A percentile compares a stretch with the other conserved stretches of the same genome.
Evolutionary conservation across 2,113 vertebrate species (phyloP).

Genomic region (Mesembrinibis cayennensis): DNA sequence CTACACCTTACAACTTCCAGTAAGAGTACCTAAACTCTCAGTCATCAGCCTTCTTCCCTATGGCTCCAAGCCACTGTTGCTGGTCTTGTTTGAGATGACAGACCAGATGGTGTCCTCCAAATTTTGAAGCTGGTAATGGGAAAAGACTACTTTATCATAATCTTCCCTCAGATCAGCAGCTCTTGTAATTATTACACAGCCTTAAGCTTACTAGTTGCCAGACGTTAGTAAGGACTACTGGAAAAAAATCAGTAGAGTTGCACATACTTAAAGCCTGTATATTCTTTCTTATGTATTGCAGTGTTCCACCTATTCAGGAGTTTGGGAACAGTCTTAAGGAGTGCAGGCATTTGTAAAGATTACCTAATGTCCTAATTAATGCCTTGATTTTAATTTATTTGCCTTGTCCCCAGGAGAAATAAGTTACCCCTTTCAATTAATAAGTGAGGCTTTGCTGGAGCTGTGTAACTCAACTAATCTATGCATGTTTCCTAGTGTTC

Average conservation of each 20-base stretch:
- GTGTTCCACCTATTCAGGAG: neutral
- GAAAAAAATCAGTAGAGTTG: neutral
- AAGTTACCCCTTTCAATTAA: neutral
- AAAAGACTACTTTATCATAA: neutral
- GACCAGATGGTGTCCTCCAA: neutral
- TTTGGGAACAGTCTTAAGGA: neutral
- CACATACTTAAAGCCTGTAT: neutral
- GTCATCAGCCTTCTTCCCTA: neutral
- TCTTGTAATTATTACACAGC: neutral
- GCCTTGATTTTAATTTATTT: neutral
- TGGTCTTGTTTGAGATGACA: neutral
- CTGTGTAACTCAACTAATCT: neutral
- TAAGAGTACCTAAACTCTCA: neutral
- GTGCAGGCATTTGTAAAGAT: neutral
- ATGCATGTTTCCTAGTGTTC: neutral
- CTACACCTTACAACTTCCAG: neutral
- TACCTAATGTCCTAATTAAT: neutral
- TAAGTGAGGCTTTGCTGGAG: neutral
- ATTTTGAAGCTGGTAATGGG: accelerated
- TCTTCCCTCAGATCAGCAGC: neutral
- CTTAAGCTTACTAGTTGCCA: neutral
- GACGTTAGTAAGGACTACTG: neutral
- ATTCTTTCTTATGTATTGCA: neutral
- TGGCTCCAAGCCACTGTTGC: neutral
- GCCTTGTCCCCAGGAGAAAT: neutral